Evolutionary conservation across 2,797 vertebrate species (phyloP).

Genomic region (Pseudochirops cupreus): DNA sequence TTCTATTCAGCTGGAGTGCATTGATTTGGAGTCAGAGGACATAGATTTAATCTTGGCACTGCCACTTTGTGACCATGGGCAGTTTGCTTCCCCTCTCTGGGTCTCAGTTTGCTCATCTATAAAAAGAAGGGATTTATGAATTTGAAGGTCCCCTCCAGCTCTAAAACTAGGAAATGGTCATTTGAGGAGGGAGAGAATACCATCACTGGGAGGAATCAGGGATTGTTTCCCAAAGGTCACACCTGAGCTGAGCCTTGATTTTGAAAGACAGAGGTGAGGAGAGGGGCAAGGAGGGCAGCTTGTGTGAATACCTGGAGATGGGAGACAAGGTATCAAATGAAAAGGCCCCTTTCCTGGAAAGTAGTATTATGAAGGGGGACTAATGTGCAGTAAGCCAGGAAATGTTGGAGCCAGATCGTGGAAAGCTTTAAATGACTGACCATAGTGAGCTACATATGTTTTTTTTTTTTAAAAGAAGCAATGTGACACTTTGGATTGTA

Average conservation of each 20-base stretch:
- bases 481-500: background rate
- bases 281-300: background rate
- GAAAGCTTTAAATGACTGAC: background rate
- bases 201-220: background rate
- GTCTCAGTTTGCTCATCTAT: background rate
- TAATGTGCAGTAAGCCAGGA: background rate
- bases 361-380: background rate
- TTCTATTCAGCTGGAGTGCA: background rate
- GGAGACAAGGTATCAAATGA: background rate
- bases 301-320: background rate
- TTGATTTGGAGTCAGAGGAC: background rate
- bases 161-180: background rate
- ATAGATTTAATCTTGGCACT: background rate
- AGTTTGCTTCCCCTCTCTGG: background rate
- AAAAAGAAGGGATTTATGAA: background rate
- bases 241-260: background rate
- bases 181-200: background rate
- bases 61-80: background rate
- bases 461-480: background rate
- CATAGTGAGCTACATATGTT: background rate
- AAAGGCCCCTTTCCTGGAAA: background rate
- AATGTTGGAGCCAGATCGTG: background rate
- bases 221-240: background rate
- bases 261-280: background rate
- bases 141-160: background rate